Base-by-base conservation (phyloP, 1,140 invertebrate species). In the Eumeta japonica region DNA sequence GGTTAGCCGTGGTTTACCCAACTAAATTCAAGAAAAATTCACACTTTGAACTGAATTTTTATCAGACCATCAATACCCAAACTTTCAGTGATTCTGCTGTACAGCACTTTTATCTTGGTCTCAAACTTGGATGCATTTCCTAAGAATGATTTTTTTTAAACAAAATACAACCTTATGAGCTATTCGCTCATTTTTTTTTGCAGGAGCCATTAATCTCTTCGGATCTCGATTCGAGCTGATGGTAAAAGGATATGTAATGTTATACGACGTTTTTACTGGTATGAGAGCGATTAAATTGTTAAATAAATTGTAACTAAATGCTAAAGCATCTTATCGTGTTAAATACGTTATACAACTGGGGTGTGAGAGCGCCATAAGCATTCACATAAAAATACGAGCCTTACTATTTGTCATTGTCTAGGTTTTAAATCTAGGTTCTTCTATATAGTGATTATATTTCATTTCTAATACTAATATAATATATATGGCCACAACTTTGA, bases 1-100 rank as follows among this genome's bases (percentile, higher is more conserved):
- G 32, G 17, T 34, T 34, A 18, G 16, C 32, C 20, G 20, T 34
- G 17, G 17, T 34, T 18, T 16, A 16, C 16, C 32, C 32, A 34
- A 34, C 12, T 18, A 34, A 34, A 34, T 34, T 34, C 20, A 19
- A 18, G 17, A 34, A 18, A 34, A 19, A 34, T 34, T 34, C 16
- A 34, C 17, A 34, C 20, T 34, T 18, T 10, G 32, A 34, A 34
- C 32, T 34, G 32, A 34, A 19, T 18, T 4, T 29, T 29, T 11
- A 29, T n/a, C 4, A 10, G 13, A 11, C 28, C 28, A 11, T 29
- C 28, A 29, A 29, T 29, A 29, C 28, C 28, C 28, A 29, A 29
- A 29, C 28, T 13, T 29, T 11, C 4, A 29, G 11, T n/a, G 10
- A 29, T 4, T 29, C 11, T 29, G 28, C 13, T 4, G 28, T 13